Evolutionary conservation across 1,140 invertebrate species (phyloP).

Genomic region (Berghia stephanieae): DNA sequence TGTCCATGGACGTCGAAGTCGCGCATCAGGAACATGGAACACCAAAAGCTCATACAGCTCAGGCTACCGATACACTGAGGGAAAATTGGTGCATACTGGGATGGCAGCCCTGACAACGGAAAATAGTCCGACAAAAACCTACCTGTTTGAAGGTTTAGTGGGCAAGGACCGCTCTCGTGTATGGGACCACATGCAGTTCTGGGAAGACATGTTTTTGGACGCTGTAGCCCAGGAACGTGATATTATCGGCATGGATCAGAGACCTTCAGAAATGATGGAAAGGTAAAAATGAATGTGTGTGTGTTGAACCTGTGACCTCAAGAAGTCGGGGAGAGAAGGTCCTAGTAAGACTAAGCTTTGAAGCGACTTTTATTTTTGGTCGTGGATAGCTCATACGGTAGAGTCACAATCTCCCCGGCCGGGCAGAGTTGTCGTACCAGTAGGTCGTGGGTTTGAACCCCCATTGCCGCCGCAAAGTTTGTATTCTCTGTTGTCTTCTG

Average conservation of each 20-base stretch:
- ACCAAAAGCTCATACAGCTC: constrained; percentile 90
- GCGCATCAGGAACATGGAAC: constrained; percentile 73
- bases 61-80: constrained; percentile 88
- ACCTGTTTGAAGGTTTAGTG: constrained; percentile 85
- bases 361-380: neutral
- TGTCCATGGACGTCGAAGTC: constrained; percentile 41
- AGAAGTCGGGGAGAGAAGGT: too few species aligned
- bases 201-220: constrained; percentile 99
- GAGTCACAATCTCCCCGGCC: too few species aligned
- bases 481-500: too few species aligned
- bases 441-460: too few species aligned
- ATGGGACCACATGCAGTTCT: constrained; percentile 99
- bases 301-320: too few species aligned
- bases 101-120: constrained; percentile 72
- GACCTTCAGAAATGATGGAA: constrained; percentile 99
- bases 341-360: too few species aligned
- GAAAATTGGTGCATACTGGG: constrained; percentile 81
- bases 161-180: constrained; percentile 82
- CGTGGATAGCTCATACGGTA: neutral
- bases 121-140: constrained; percentile 82
- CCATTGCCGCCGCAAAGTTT: too few species aligned
- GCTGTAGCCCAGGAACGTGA: constrained; percentile 98
- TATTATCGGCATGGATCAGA: constrained; percentile 99
- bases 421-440: too few species aligned
- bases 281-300: too few species aligned